Evolutionary conservation across 2,888 invertebrate species (phyloP), one percentile per base, ranked within the genome.

Genomic region (Ormyrus labotus): DNA sequence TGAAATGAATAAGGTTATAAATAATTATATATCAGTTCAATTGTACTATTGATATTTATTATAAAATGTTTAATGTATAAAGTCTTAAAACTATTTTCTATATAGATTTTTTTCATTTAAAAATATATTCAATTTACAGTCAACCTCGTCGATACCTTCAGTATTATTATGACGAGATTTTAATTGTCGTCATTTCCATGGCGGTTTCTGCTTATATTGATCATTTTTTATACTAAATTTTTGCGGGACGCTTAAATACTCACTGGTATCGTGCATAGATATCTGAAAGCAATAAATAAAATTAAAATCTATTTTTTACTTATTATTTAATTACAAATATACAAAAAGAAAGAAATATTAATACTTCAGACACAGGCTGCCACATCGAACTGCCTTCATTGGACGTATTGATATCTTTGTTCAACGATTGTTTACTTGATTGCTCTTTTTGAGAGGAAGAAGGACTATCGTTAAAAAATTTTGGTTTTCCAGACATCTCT

Each of bases 111-210:
- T 77, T 2, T 47, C 4, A 58, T 60, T 47, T 61, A 50, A 71
- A 67, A 81, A 77, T 77, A 77, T 19, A 11, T 53, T 77, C 13
- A 81, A 60, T 81, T 70, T 80, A 78, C 67, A 77, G 71, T 87
- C 88, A 69, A 88, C 86, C 84, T 87, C 87, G 74, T 89, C 87
- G 11, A 87, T 69, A 13, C 88, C 34, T 4, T 34, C 88, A 70
- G 78, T 65, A 61, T 85, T 81, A 11, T 81, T 61, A 9, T 72
- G 10, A 61, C 81, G 81, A 82, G 78, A 83, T 19, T 69, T 60
- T 48, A 76, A 48, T 67, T 45, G 63, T 13, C 65, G 84, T 89
- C 87, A 90, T 87, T 91, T 91, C 90, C 90, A 91, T n/a, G 90
- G 90, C 7, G 90, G 90, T 77, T 90, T 91, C 9, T 78, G 82